Base-by-base conservation (phyloP, 1,140 invertebrate genomes). In the Thrips palmi region DNA sequence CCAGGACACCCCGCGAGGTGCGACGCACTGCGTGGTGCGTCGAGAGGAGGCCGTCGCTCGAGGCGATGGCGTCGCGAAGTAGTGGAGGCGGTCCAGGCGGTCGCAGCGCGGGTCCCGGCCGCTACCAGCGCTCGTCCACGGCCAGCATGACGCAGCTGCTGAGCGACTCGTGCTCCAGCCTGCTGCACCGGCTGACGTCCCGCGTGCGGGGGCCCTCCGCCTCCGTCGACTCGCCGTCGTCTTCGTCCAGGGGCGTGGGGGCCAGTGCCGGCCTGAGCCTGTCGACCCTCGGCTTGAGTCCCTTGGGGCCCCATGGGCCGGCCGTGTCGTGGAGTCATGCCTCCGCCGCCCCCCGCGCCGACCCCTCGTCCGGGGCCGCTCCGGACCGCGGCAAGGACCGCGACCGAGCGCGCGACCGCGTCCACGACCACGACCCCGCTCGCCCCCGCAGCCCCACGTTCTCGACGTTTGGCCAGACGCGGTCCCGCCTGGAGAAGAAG, bases 121-220 rank as follows among this genome's bases (percentile, higher is more conserved):
- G n/a, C n/a, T 83, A 82, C 56, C 61, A 70, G 25, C 70, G 81
- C 14, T 72, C 77, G 14, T 78, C 77, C 20, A 81, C 77, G 11
- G 64, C 71, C 7, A 85, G 80, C 58, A 79, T 86, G 37, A 79
- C 79, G 30, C 82, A 86, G 55, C 59, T 87, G 43, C 59, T 87
- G 40, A 77, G 70, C 33, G 81, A 86, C 49, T 82, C 80, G 40
- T 87, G 80, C 57, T 77, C 78, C 43, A 86, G 68, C 57, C 64
- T 86, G 19, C 64, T 87, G 37, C 79, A 84, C 47, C 63, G 79
- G 31, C 58, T 86, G 44, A 75, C 77, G 0, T 72, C 74, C 22
- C 52, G 63, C 22, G 67, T 71, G 3, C 66, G 80, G 21, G 77
- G 77, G 21, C 77, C 76, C 8, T 82, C 70, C 24, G 65, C 47